phyloP scores from a whole-genome alignment of 2,888 invertebrate species.

The Synergus umbraculus region DNA sequence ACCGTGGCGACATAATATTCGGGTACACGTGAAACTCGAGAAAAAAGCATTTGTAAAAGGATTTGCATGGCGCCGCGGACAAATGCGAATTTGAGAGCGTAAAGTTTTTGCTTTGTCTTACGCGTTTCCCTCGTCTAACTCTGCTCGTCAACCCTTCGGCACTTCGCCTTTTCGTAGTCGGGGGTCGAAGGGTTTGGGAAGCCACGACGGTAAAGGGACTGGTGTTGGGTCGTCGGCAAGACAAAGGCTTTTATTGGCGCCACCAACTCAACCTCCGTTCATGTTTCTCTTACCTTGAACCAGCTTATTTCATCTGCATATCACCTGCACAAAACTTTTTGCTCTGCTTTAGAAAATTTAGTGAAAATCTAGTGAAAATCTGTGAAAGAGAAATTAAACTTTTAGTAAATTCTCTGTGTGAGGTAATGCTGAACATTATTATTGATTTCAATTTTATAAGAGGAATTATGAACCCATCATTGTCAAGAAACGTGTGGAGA shows the following conservation, averaged over 20 bases:
- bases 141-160: conserved; percentile 35
- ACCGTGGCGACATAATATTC: background rate
- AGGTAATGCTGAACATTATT: background rate
- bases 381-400: no score
- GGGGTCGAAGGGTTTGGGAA: conserved; percentile 9
- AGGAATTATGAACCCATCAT: background rate
- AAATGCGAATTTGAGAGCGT: conserved; percentile 22
- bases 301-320: conserved; percentile 4
- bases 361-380: no score
- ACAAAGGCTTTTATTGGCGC: conserved; percentile 56
- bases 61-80: conserved; percentile 16
- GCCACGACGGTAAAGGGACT: conserved; percentile 40
- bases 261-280: conserved; percentile 51
- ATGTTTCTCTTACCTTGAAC: background rate
- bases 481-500: background rate
- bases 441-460: background rate
- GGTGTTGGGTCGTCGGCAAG: conserved; percentile 53
- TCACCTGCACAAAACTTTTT: background rate
- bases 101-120: conserved; percentile 28
- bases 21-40: background rate
- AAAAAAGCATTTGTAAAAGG: background rate
- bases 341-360: background rate
- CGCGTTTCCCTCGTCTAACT: background rate
- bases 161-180: conserved; percentile 33
- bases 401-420: background rate